phyloP scores from a whole-genome alignment of 2,113 vertebrate species.

The Sapayoa aenigma region DNA sequence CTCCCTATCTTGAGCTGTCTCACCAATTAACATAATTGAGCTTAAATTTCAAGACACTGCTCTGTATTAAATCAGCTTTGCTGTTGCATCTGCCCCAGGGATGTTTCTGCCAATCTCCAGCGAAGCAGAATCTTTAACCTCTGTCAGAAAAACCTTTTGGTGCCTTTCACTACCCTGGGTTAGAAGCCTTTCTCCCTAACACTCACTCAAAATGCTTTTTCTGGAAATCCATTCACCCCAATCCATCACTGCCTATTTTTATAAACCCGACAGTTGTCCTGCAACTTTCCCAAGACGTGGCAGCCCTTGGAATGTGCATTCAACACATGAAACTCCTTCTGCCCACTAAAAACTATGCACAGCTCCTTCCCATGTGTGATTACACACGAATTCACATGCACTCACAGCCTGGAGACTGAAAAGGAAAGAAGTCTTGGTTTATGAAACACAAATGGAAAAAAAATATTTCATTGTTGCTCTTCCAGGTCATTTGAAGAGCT shows the following conservation, averaged over 20 bases:
- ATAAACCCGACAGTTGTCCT: neutral
- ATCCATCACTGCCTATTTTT: rapidly evolving
- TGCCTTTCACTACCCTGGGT: rapidly evolving
- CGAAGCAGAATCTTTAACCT: neutral
- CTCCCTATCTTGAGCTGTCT: neutral
- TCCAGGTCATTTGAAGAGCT: neutral
- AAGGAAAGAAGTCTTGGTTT: neutral
- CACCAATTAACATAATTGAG: neutral
- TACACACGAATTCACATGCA: neutral
- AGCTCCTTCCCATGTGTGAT: rapidly evolving
- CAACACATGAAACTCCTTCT: neutral
- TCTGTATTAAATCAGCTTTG: neutral
- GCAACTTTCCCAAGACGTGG: neutral
- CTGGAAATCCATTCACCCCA: neutral
- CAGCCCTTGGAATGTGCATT: neutral
- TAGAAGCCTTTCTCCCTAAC: neutral
- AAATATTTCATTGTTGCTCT: neutral
- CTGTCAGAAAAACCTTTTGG: neutral
- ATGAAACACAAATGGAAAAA: neutral
- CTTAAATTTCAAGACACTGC: neutral
- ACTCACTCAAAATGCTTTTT: neutral
- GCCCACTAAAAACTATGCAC: rapidly evolving
- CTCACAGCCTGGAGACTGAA: neutral
- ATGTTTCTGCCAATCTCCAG: neutral
- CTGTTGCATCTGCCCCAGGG: neutral